Evolutionary conservation across 2,113 vertebrate genomes (phyloP).

Genomic region (Coregonus clupeaformis): DNA sequence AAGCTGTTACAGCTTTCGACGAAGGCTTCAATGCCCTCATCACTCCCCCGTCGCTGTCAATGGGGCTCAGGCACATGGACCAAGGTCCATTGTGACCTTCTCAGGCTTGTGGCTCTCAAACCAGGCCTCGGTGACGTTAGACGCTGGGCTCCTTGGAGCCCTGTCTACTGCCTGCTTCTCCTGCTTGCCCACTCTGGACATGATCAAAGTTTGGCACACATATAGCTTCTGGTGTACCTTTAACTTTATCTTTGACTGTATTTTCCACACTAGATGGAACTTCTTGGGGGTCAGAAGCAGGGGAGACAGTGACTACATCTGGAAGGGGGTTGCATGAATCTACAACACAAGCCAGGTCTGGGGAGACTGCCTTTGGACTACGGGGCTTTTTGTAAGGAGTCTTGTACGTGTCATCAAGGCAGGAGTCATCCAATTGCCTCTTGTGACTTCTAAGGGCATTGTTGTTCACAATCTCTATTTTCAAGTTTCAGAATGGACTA

Average conservation of each 20-base stretch:
- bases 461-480: conserved; percentile 34
- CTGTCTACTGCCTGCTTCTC: background rate
- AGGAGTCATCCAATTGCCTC: conserved; percentile 29
- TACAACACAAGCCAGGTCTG: conserved; percentile 44
- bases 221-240: background rate
- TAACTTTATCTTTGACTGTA: background rate
- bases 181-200: background rate
- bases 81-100: too few relatives aligned
- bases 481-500: conserved; percentile 25
- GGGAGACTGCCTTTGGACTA: conserved; percentile 29
- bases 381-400: conserved; percentile 43
- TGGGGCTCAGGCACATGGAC: conserved; percentile 47
- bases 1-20: background rate
- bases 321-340: conserved; percentile 17
- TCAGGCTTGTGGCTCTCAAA: too few relatives aligned
- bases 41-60: background rate
- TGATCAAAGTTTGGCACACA: background rate
- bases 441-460: conserved; percentile 3
- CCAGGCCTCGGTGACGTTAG: background rate
- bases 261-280: background rate
- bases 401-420: conserved; percentile 17
- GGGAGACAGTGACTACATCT: background rate
- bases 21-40: background rate
- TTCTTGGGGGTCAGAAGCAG: background rate
- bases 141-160: background rate